These are phyloP conservation scores for Arion vulgaris DNA, from an alignment of 1,140 invertebrate species.

Conservation along the genomic window DNA sequence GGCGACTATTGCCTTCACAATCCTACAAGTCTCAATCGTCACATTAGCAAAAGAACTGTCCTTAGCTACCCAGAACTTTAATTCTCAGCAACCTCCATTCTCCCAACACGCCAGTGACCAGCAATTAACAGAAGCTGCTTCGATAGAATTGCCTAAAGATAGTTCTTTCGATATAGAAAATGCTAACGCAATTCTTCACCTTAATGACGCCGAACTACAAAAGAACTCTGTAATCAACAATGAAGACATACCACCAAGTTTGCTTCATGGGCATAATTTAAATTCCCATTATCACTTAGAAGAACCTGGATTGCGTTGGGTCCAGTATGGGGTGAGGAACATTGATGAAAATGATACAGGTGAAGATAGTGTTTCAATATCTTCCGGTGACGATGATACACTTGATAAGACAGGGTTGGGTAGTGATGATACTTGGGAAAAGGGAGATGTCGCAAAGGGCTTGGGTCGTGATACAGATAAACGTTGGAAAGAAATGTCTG, in stretches of 20 bases:
- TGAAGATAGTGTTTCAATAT: neutral
- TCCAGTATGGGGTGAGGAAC: neutral
- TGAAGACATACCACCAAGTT: neutral
- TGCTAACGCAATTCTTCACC: neutral
- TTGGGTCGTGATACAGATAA: neutral
- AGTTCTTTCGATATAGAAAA: conserved; percentile 7
- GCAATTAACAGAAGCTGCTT: neutral
- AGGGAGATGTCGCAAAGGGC: neutral
- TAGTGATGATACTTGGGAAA: neutral
- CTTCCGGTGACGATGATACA: neutral
- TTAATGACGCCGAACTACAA: neutral
- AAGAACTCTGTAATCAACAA: neutral
- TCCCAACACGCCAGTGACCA: neutral
- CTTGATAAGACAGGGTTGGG: conserved; percentile 6
- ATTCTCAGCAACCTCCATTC: neutral
- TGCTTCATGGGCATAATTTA: neutral
- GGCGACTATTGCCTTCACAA: neutral
- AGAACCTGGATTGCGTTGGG: neutral
- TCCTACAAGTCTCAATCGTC: neutral
- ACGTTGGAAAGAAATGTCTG: conserved; percentile 26
- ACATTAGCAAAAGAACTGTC: neutral
- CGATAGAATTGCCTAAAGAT: neutral
- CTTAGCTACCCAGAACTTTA: neutral
- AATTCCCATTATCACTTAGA: neutral
- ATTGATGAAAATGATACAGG: neutral